phyloP scores from a whole-genome alignment of 2,797 vertebrate species.

The Menidia menidia region DNA sequence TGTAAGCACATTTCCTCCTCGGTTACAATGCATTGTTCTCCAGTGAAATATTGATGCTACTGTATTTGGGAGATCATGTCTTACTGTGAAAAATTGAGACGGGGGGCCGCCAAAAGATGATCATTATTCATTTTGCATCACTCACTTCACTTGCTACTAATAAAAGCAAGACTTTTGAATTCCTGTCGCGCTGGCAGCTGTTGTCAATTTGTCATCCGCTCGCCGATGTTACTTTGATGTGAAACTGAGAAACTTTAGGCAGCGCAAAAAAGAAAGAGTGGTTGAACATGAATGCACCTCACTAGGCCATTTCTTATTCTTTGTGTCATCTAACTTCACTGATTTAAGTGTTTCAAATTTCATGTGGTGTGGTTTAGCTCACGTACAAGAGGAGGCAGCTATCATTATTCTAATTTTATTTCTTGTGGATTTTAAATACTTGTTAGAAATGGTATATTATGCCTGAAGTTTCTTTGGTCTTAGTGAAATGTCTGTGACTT shows the following conservation, averaged over 20 bases:
- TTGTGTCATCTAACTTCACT: conserved; percentile 22
- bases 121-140: conserved; percentile 75
- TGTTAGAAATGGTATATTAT: neutral
- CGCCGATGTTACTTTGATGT: conserved; percentile 45
- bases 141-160: conserved; percentile 74
- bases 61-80: conserved; percentile 73
- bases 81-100: conserved; percentile 77
- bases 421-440: neutral
- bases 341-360: conserved; percentile 34
- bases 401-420: no score
- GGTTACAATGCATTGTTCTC: conserved; percentile 75
- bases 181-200: conserved; percentile 68
- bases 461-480: neutral
- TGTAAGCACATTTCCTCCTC: conserved; percentile 80
- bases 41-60: conserved; percentile 76
- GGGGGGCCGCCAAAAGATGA: conserved; percentile 53
- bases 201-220: conserved; percentile 67
- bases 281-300: conserved; percentile 14
- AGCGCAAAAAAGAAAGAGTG: conserved; percentile 34
- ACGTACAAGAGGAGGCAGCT: neutral
- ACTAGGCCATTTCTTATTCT: conserved; percentile 23
- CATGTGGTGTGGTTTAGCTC: conserved; percentile 2
- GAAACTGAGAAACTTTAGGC: conserved; percentile 51
- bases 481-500: neutral
- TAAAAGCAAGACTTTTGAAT: conserved; percentile 70